Percentiles rank a stretch among this genome's conserved stretches.
Evolutionary conservation across 2,113 vertebrate species (phyloP).

Genomic region (Tyto alba): DNA sequence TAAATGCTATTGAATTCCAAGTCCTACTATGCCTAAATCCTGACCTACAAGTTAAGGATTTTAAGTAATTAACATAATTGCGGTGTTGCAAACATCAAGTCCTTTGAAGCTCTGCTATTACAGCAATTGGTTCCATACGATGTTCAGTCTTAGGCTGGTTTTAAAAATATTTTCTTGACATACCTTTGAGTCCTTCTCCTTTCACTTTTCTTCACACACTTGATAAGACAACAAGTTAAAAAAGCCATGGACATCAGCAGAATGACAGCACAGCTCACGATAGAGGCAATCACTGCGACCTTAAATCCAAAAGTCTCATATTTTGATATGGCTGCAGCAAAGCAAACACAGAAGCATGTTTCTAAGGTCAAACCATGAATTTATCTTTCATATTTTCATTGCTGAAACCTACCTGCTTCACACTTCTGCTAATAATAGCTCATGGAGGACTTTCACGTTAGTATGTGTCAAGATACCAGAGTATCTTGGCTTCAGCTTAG

Average conservation of each 20-base stretch:
- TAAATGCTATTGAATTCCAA: not conserved
- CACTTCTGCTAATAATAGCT: not conserved
- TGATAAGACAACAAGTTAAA: slow-evolving; percentile 88
- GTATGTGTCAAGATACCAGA: not conserved
- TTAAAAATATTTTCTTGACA: not conserved
- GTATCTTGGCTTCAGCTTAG: not conserved
- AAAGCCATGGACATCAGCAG: slow-evolving; percentile 89
- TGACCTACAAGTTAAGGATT: not conserved
- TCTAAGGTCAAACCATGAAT: not conserved
- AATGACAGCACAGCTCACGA: slow-evolving; percentile 87
- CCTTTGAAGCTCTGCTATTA: not conserved
- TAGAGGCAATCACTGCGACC: slow-evolving; percentile 85
- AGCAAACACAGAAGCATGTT: not conserved
- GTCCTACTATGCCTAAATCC: not conserved
- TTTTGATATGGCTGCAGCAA: slow-evolving; percentile 74
- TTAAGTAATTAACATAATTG: not conserved
- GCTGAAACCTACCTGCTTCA: not conserved
- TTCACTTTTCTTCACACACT: slow-evolving; percentile 78
- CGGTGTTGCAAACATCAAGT: not conserved
- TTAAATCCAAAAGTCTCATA: slow-evolving; percentile 83
- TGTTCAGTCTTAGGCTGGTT: accelerated
- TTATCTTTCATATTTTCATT: not conserved
- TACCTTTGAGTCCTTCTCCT: slow-evolving; percentile 75
- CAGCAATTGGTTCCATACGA: not conserved
- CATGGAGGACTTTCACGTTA: not conserved